Evolutionary conservation across 2,888 invertebrate species (phyloP), one percentile per base, ranked within the genome.

Genomic region (Proisotoma minuta): DNA sequence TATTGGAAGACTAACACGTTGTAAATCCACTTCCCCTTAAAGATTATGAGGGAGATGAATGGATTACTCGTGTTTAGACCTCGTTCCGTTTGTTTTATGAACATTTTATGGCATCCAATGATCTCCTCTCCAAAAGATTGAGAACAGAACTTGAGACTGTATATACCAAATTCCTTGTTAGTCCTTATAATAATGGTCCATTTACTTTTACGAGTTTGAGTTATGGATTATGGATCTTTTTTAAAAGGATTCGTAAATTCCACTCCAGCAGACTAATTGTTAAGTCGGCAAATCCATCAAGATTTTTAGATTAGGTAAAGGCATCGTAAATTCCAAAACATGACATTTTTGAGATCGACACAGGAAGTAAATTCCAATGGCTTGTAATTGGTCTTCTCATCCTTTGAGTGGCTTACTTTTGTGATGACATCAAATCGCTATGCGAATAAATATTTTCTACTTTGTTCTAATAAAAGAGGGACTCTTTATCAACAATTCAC

Each of bases 41-140:
- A 43, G 43, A 43, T 43, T 43, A 43, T 4, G 43, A n/a, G n/a
- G 20, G 43, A 43, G 43, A 43, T 43, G 43, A 43, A 43, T 43
- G 43, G 43, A 43, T 43, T 43, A 43, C 43, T 43, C 43, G 43
- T 43, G 43, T 43, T 43, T 43, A 43, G 43, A 43, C 20, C 43
- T 43, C 43, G 20, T 20, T 20, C 15, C 43, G 15, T 43, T 43
- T 43, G 43, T 43, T 43, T 43, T 43, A 43, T 43, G 5, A 18
- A 18, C 20, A 20, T 4, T 43, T 43, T 43, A 43, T 20, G 43
- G 20, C 18, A n/a, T n/a, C n/a, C n/a, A n/a, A n/a, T n/a, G n/a
- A n/a, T n/a, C n/a, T n/a, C n/a, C n/a, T n/a, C n/a, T n/a, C n/a
- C n/a, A n/a, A n/a, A n/a, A n/a, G n/a, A n/a, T n/a, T n/a, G n/a